Evolutionary conservation across 2,113 vertebrate species (phyloP).

Genomic region (Poeciliopsis occidentalis): DNA sequence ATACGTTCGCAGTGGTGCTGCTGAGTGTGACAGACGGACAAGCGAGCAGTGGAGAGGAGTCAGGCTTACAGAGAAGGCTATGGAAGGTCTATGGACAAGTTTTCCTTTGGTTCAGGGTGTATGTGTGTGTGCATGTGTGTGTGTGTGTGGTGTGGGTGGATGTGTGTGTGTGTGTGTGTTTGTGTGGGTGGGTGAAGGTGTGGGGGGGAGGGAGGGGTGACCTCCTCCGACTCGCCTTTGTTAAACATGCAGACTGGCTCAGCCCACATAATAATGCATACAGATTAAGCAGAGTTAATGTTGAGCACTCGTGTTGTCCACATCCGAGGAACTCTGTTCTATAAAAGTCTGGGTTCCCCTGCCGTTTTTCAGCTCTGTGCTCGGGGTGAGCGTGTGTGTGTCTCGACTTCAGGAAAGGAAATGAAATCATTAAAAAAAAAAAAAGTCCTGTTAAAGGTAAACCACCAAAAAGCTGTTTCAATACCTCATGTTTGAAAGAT

Average conservation of each 20-base stretch:
- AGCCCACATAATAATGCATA: constrained; percentile 61
- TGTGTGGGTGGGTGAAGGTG: not conserved
- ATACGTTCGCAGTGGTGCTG: not conserved
- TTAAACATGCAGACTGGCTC: constrained; percentile 49
- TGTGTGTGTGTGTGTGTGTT: too few relatives aligned
- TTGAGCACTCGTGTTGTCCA: constrained; percentile 49
- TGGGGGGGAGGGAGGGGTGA: not conserved
- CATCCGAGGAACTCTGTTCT: constrained; percentile 49
- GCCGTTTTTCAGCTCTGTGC: constrained; percentile 35
- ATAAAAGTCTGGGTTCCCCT: constrained; percentile 38
- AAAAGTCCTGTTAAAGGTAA: not conserved
- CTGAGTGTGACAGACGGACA: constrained; percentile 50
- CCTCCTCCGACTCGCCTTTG: constrained; percentile 55
- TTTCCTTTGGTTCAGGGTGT: constrained; percentile 73
- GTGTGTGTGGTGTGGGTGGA: too few relatives aligned
- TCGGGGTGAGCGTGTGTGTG: not conserved
- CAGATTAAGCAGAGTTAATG: constrained; percentile 55
- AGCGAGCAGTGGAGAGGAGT: constrained; percentile 52
- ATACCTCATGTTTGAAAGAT: not conserved
- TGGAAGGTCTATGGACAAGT: constrained; percentile 74
- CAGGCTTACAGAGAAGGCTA: constrained; percentile 66
- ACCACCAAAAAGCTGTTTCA: not conserved
- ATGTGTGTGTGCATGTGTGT: too few relatives aligned
- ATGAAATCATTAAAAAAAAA: not conserved
- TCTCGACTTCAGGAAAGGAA: not conserved